Conservation (phyloP, 2,797 vertebrate species). For the Enteromius thamalakanensis region DNA sequence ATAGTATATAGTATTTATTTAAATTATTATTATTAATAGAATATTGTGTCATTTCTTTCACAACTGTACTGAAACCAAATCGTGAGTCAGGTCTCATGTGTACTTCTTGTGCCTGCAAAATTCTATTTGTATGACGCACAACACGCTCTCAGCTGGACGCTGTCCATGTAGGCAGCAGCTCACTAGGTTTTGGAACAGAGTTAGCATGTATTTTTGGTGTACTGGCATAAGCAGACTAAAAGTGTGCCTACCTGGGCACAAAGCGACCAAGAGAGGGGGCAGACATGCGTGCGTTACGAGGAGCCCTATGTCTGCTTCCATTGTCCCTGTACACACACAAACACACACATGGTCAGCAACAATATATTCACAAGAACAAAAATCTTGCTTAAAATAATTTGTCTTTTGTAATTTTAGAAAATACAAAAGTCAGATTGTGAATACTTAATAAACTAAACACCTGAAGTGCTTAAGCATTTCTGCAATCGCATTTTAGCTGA, state of each 20-base stretch:
- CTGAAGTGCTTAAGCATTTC: not conserved
- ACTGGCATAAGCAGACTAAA: not conserved
- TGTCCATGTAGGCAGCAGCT: not conserved
- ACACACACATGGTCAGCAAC: conserved; percentile 7
- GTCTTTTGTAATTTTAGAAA: not conserved
- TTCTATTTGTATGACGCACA: not conserved
- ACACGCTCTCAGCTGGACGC: conserved; percentile 1
- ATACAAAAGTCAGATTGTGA: not conserved
- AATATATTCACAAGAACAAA: not conserved
- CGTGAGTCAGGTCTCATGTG: not conserved
- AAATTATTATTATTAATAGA: conserved; percentile 1
- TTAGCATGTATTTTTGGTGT: conserved; percentile 12
- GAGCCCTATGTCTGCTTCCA: conserved; percentile 90
- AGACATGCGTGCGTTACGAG: conserved; percentile 93
- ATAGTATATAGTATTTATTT: not conserved
- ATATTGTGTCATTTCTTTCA: not conserved
- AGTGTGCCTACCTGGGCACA: conserved; percentile 85
- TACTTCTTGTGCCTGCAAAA: not conserved
- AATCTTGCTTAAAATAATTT: not conserved
- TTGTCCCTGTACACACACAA: conserved; percentile 81
- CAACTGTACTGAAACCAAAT: not conserved
- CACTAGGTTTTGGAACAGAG: not conserved
- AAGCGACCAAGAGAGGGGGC: conserved; percentile 93
- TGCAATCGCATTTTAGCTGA: not conserved
- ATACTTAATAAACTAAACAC: not conserved